These are phyloP conservation scores for Pomacea canaliculata DNA, from an alignment of 2,888 invertebrate species.

Conservation along the genomic window DNA sequence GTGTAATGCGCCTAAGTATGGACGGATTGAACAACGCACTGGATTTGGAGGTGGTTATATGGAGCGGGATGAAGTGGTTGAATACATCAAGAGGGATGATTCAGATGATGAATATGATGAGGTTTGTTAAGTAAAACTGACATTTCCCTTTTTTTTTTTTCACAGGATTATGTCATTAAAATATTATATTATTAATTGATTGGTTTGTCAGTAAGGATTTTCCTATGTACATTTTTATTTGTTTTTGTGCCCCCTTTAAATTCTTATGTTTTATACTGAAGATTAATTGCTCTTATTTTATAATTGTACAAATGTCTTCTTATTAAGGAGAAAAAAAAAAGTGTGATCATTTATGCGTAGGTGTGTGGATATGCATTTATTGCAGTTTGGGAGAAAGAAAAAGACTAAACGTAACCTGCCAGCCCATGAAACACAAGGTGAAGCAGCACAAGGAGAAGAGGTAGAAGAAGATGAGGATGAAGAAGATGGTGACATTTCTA, in stretches of 20 bases:
- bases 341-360: no score
- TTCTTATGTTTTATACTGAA: no score
- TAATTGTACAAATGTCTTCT: no score
- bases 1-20: slow-evolving; percentile 98
- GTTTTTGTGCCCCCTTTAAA: no score
- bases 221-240: neutral
- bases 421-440: slow-evolving; percentile 17
- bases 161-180: neutral
- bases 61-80: slow-evolving; percentile 90
- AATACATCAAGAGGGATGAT: slow-evolving; percentile 83
- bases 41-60: slow-evolving; percentile 81
- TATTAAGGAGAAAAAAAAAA: no score
- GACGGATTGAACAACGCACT: slow-evolving; percentile 86
- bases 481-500: slow-evolving; percentile 32
- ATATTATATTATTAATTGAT: neutral
- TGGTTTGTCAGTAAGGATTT: neutral
- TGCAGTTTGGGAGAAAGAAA: slow-evolving; percentile 38
- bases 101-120: slow-evolving; percentile 98
- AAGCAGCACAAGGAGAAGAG: slow-evolving; percentile 14
- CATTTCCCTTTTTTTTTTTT: no score
- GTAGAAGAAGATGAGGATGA: slow-evolving; percentile 33
- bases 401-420: slow-evolving; percentile 20
- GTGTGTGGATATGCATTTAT: neutral
- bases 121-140: slow-evolving; percentile 70
- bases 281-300: no score